Conservation (phyloP, 1,140 invertebrate species). For the Lethocerus indicus region DNA sequence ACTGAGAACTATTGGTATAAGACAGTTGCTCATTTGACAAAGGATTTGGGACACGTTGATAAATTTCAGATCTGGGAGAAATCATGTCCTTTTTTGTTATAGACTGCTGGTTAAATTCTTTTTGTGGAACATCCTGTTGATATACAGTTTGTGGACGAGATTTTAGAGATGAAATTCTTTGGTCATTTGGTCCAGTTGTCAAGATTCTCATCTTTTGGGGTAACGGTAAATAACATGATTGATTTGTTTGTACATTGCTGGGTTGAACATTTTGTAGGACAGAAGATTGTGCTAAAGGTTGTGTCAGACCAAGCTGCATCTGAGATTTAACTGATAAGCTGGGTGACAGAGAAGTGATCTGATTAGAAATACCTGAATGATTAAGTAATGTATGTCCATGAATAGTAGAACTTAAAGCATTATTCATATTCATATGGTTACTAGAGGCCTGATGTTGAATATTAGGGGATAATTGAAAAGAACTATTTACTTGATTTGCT, state of each 20-base stretch:
- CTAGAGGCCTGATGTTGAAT: no score
- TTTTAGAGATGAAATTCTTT: no score
- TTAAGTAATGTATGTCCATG: no score
- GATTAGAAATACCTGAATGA: no score
- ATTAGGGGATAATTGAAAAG: no score
- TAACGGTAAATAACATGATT: constrained; percentile 9
- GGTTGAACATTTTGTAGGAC: not conserved
- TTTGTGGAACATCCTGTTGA: constrained; percentile 17
- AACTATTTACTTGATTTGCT: no score
- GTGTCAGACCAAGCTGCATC: not conserved
- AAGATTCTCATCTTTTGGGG: constrained; percentile 8
- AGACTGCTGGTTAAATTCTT: constrained; percentile 14
- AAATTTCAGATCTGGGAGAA: constrained; percentile 20
- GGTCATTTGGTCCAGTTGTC: constrained; percentile 1
- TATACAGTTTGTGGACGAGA: constrained; percentile 18
- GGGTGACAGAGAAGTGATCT: constrained; percentile 4
- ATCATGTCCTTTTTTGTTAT: constrained; percentile 1
- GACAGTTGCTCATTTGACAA: not conserved
- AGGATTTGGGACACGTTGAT: constrained; percentile 18
- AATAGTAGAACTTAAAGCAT: no score
- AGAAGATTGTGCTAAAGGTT: not conserved
- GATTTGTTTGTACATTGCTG: not conserved
- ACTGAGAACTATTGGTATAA: constrained; percentile 1
- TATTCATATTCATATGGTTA: no score
- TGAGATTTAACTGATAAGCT: constrained; percentile 9